These are phyloP conservation scores for Spizella passerina DNA, from an alignment of 2,797 vertebrate genomes.

Conservation along the genomic window DNA sequence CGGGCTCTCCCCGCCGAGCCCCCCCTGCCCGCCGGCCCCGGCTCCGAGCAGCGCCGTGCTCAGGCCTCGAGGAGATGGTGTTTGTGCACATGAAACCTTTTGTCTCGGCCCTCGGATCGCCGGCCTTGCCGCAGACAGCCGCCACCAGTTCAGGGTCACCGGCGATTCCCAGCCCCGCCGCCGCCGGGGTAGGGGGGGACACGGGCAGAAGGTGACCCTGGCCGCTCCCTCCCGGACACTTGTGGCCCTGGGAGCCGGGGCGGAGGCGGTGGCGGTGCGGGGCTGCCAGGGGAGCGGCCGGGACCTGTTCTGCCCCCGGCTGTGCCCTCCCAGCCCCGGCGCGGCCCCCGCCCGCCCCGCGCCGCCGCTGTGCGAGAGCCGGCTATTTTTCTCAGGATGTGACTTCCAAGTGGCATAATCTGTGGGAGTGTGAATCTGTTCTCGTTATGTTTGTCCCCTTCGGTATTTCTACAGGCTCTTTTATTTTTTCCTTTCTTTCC, in stretches of 20 bases:
- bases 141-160: neutral
- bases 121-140: neutral
- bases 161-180: neutral
- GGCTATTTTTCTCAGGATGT: slow-evolving; percentile 42
- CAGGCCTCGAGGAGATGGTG: neutral
- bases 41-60: slow-evolving; percentile 7
- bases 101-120: neutral
- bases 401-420: slow-evolving; percentile 36
- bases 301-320: neutral
- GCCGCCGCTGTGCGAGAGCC: neutral
- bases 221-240: neutral
- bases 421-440: slow-evolving; percentile 53
- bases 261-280: neutral
- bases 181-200: neutral
- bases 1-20: neutral
- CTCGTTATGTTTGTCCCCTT: slow-evolving; percentile 20
- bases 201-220: neutral
- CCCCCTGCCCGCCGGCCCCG: neutral
- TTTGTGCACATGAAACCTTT: neutral
- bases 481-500: neutral
- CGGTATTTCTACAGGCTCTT: neutral
- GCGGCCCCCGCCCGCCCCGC: neutral
- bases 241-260: neutral
- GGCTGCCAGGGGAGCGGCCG: neutral
- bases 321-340: neutral